Evolutionary conservation across 2,888 invertebrate species (phyloP).

Genomic region (Drosophila subquinaria): DNA sequence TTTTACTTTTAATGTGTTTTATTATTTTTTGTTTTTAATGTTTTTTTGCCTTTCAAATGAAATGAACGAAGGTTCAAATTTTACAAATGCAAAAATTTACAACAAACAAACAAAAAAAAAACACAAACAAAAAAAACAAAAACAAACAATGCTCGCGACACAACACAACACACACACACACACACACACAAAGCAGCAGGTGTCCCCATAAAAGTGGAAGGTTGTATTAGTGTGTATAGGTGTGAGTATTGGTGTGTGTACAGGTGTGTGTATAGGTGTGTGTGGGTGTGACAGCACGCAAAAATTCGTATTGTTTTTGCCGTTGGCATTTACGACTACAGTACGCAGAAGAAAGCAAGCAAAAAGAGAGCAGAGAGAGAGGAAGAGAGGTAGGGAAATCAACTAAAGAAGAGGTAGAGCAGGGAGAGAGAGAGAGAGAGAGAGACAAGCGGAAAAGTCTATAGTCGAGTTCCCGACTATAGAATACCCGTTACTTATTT

Average conservation of each 20-base stretch:
- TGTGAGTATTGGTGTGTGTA: neutral
- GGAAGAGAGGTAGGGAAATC: neutral
- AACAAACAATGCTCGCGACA: conserved; percentile 33
- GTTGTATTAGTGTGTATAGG: neutral
- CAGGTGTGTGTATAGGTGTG: neutral
- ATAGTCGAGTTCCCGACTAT: no score
- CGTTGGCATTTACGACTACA: conserved; percentile 25
- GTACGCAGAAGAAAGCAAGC: conserved; percentile 11
- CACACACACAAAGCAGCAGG: conserved; percentile 3
- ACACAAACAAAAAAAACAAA: conserved; percentile 15
- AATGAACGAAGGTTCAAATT: conserved; percentile 42
- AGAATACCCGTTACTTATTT: no score
- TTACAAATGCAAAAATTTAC: conserved; percentile 46
- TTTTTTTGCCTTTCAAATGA: conserved; percentile 28
- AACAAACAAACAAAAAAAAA: conserved; percentile 33
- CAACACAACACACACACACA: conserved; percentile 13
- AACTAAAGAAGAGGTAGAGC: neutral
- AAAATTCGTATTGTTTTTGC: conserved; percentile 51
- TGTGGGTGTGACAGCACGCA: conserved; percentile 39
- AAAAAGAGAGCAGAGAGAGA: neutral
- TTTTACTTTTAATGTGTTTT: conserved; percentile 26
- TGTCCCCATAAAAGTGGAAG: conserved; percentile 10
- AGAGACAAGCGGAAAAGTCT: neutral
- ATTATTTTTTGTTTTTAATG: conserved; percentile 22
- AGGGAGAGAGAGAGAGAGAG: neutral